Base-by-base conservation (phyloP, 2,888 invertebrate species). In the Merodon equestris region DNA sequence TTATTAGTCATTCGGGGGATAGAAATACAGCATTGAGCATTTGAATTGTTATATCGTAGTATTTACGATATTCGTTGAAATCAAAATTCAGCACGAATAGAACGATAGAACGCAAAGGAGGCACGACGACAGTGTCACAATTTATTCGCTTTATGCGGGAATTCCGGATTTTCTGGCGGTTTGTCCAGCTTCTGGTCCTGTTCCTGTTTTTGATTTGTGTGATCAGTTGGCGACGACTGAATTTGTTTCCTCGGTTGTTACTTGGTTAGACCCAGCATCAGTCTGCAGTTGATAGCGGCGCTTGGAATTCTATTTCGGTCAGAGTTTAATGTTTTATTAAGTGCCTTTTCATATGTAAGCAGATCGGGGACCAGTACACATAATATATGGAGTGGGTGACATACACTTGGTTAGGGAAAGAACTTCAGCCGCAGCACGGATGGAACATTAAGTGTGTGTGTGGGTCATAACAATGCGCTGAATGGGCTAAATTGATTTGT, bases 131-230 rank as follows among this genome's bases (percentile, higher is more conserved):
- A 40, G 9, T 40, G 36, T 18, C 18, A 9, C 56, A 38, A 15
- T 57, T 34, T 63, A 27, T 27, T 27, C 27, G 3, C 3, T 47
- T 53, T 51, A 40, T 58, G 40, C 48, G 36, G 66, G 38, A 61
- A 42, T 56, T 77, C 13, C 61, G n/a, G 44, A 27, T 54, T 44
- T 74, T 68, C 27, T 50, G 54, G 58, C 64, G 67, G 73, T 64
- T 79, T 74, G 70, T 68, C 60, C 64, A 51, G 27, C 7, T 27
- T 27, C 27, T 79, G 74, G 74, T 68, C 60, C 64, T 56, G 34
- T 42, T 64, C 42, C 74, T 79, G 79, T 60, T 64, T 79, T 70
- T 79, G 79, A 79, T 79, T 79, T 74, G 79, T 74, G 58, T 56
- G 48, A 54, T 79, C 64, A 27, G 15, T 19, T 12, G 51, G 50